A percentile compares a stretch with the other conserved stretches of the same genome.
phyloP scores from a whole-genome alignment of 2,797 vertebrate genomes.

The Spinus olivaceus region DNA sequence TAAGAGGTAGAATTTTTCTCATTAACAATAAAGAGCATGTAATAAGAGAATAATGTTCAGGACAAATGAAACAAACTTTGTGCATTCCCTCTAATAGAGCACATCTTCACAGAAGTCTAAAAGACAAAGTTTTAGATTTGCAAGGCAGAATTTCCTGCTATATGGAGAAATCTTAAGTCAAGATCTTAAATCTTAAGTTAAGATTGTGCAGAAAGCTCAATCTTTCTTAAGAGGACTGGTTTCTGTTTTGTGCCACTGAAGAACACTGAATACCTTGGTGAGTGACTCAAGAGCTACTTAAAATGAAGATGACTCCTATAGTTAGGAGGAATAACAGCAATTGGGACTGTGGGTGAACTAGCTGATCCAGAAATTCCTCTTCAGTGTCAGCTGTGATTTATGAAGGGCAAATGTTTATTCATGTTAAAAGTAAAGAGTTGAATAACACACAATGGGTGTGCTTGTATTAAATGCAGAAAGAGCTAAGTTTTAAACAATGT shows the following conservation, averaged over 20 bases:
- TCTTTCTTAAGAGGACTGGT: background rate
- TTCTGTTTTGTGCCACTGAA: background rate
- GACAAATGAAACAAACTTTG: background rate
- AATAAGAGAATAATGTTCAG: background rate
- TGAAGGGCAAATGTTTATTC: slow-evolving; percentile 12
- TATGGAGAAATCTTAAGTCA: background rate
- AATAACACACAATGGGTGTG: background rate
- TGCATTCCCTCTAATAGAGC: background rate
- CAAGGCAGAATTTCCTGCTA: background rate
- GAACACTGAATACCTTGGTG: background rate
- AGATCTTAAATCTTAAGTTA: too few species aligned
- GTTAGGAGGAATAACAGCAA: background rate
- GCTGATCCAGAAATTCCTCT: slow-evolving; percentile 18
- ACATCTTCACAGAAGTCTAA: background rate
- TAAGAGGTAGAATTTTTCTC: background rate
- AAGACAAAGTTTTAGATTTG: background rate
- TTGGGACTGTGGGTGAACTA: background rate
- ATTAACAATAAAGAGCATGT: background rate
- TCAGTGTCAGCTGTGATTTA: slow-evolving; percentile 21
- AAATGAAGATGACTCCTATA: background rate
- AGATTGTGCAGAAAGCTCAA: background rate
- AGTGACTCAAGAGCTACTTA: background rate
- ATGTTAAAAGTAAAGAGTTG: background rate
- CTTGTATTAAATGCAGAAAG: background rate
- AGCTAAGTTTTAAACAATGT: background rate